Conservation (phyloP, 1,140 invertebrate species). For the Scaptodrosophila lebanonensis region DNA sequence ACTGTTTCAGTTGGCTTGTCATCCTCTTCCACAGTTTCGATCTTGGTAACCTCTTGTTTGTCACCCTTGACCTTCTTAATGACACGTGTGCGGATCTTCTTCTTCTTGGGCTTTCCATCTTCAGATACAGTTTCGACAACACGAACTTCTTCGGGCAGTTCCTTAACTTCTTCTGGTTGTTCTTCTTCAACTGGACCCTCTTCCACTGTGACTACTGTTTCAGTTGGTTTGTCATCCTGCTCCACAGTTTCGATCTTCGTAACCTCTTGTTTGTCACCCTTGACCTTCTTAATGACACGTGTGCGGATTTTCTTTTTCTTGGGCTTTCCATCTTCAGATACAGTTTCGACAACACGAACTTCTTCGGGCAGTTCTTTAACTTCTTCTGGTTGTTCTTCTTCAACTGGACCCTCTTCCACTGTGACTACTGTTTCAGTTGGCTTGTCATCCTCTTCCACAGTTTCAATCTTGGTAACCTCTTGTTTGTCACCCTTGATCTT, state of each 20-base stretch:
- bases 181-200: constrained; percentile 21
- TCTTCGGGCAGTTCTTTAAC: constrained; percentile 56
- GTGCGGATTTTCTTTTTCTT: constrained; percentile 46
- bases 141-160: constrained; percentile 13
- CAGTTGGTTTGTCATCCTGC: constrained; percentile 54
- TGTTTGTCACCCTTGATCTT: constrained; percentile 25
- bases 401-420: constrained; percentile 17
- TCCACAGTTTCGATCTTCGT: constrained; percentile 56
- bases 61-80: constrained; percentile 59
- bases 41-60: constrained; percentile 67
- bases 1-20: constrained; percentile 64
- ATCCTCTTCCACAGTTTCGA: constrained; percentile 76
- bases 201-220: constrained; percentile 45
- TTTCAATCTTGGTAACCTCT: constrained; percentile 22
- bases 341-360: constrained; percentile 62
- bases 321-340: constrained; percentile 30
- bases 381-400: constrained; percentile 14
- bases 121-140: constrained; percentile 27
- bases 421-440: constrained; percentile 15
- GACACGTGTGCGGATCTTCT: constrained; percentile 45
- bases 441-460: constrained; percentile 23
- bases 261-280: constrained; percentile 33
- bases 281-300: constrained; percentile 30
- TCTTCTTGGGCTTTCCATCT: constrained; percentile 16
- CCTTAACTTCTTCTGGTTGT: constrained; percentile 40